Conservation (phyloP, 2,888 invertebrate species). For the Troides helena region DNA sequence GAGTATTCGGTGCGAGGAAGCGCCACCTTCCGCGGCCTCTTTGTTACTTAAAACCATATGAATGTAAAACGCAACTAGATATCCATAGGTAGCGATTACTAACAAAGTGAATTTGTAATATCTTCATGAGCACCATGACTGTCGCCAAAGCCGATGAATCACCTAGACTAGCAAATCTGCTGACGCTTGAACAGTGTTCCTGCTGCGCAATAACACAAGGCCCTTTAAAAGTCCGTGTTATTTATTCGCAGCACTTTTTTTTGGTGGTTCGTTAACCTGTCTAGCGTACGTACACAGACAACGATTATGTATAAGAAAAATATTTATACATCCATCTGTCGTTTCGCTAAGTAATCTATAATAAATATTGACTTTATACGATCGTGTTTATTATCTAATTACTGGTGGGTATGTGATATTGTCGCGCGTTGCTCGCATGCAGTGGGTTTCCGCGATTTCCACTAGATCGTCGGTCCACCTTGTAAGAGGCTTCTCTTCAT, state of each 20-base stretch:
- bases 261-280: slow-evolving; percentile 56
- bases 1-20: too few species aligned
- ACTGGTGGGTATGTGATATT: too few species aligned
- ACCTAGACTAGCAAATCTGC: slow-evolving; percentile 11
- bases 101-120: background rate
- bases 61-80: background rate
- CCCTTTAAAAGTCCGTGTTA: slow-evolving; percentile 30
- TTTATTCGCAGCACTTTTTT: slow-evolving; percentile 38
- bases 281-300: slow-evolving; percentile 48
- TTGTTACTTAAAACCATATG: too few species aligned
- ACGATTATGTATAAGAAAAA: slow-evolving; percentile 10
- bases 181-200: background rate
- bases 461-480: too few species aligned
- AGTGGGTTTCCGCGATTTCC: too few species aligned
- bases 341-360: background rate
- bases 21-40: too few species aligned
- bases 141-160: slow-evolving; percentile 5
- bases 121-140: background rate
- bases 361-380: background rate
- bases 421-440: too few species aligned
- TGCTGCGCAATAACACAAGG: slow-evolving; percentile 18
- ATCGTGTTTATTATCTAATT: background rate
- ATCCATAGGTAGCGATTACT: background rate
- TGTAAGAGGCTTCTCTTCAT: too few species aligned
- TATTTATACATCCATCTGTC: slow-evolving; percentile 3